A percentile compares a stretch with the other conserved stretches of the same genome.
phyloP scores from a whole-genome alignment of 2,113 vertebrate species.

The Ranitomeya variabilis region DNA sequence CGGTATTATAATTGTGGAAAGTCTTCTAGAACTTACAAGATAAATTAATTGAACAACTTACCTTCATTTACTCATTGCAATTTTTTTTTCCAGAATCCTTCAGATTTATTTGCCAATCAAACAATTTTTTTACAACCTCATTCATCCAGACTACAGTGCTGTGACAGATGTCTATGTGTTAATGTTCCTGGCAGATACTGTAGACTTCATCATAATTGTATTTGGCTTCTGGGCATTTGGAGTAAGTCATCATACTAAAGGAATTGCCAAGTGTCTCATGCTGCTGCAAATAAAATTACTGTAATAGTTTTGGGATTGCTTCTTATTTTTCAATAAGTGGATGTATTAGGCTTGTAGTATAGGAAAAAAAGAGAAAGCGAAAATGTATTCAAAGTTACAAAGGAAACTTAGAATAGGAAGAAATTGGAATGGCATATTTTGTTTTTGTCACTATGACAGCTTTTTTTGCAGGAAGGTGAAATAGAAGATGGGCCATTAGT shows the following conservation, averaged over 20 bases:
- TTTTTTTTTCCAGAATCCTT: constrained; percentile 75
- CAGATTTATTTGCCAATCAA: constrained; percentile 90
- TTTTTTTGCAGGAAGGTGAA: neutral
- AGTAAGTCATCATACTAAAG: constrained; percentile 73
- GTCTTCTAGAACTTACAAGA: neutral
- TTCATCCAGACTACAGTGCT: constrained; percentile 96
- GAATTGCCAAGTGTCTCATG: constrained; percentile 1
- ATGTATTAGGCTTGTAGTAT: neutral
- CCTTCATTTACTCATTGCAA: neutral
- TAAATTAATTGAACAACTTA: neutral
- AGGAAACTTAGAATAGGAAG: neutral
- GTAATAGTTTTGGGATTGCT: neutral
- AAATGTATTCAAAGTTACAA: neutral
- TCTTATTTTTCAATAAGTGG: neutral
- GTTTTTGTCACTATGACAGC: too few species aligned
- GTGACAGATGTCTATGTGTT: constrained; percentile 97
- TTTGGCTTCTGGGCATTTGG: constrained; percentile 98
- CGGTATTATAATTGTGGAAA: too few species aligned
- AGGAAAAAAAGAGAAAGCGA: neutral
- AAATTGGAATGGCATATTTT: neutral
- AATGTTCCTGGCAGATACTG: constrained; percentile 96
- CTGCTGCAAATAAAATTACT: neutral
- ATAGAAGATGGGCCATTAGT: neutral
- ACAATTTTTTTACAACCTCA: constrained; percentile 95
- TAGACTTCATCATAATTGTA: constrained; percentile 97